These are phyloP conservation scores for Peribatodes rhomboidaria DNA, from an alignment of 2,888 invertebrate genomes.

Conservation along the genomic window DNA sequence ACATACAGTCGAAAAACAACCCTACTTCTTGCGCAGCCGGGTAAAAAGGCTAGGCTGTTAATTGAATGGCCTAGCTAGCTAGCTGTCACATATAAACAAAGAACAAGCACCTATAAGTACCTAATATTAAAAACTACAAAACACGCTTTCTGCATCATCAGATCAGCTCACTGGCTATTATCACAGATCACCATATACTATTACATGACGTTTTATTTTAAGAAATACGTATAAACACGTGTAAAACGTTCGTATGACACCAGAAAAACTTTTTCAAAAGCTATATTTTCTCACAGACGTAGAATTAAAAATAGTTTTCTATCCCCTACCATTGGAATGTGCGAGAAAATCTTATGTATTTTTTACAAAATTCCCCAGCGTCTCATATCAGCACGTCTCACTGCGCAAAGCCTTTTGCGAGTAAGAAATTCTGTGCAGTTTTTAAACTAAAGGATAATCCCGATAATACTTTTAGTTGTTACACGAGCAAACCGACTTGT, in stretches of 20 bases:
- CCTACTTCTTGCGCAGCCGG: too few species aligned
- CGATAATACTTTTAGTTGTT: constrained; percentile 57
- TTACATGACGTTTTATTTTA: too few species aligned
- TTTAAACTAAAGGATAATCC: constrained; percentile 55
- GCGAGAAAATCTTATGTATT: constrained; percentile 36
- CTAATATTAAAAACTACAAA: too few species aligned
- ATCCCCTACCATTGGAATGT: constrained; percentile 12
- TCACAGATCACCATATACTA: too few species aligned
- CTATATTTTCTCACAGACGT: background rate
- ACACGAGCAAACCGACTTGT: constrained; percentile 30
- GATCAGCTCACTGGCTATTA: too few species aligned
- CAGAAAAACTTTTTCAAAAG: background rate
- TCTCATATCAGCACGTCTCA: constrained; percentile 55
- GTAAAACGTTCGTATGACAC: background rate
- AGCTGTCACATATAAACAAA: too few species aligned
- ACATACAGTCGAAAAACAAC: too few species aligned
- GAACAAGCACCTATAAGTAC: too few species aligned
- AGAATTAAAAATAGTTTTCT: constrained; percentile 14
- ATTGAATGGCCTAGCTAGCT: too few species aligned
- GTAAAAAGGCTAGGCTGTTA: too few species aligned
- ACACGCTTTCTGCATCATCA: too few species aligned
- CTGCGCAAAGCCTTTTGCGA: constrained; percentile 57
- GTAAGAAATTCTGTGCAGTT: constrained; percentile 57
- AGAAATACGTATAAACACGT: too few species aligned
- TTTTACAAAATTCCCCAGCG: constrained; percentile 53